Base-by-base conservation (phyloP, 2,888 invertebrate species). In the Ferrisia virgata region DNA sequence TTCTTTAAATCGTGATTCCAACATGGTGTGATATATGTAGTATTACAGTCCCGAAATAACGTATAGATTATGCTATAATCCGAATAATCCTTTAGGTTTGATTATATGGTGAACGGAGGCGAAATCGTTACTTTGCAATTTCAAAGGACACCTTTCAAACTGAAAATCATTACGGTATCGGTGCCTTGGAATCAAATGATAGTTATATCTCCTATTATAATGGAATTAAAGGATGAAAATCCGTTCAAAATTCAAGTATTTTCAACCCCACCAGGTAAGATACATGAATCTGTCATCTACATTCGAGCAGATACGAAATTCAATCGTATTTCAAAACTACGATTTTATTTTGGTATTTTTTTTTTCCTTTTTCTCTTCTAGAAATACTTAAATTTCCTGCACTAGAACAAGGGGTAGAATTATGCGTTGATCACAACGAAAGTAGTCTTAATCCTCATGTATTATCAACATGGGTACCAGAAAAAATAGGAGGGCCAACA, bases 181-280 rank as follows among this genome's bases (percentile, higher is more conserved):
- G 96, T 97, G 85, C 98, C 98, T 25, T 98, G 98, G 96, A 99
- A 99, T 90, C 96, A 96, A 89, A 98, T 99, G 87, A 96, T 99
- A 80, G 96, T 96, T 58, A 90, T 97, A 86, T 94, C 96, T 8
- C 95, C 96, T 13, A 94, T 96, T 58, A 93, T 95, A 88, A 95
- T 96, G 95, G 94, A 94, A 88, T 91, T 95, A 76, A 94, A 92
- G 88, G 94, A 94, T 87, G 87, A 87, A 36, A 79, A 58, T 25
- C 39, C 72, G 11, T 83, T 83, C 47, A 83, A 83, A 69, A 40
- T 18, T 76, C 83, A 76, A 40, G 25, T 28, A 3, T 4, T 83
- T 1, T 25, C 83, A 9, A 47, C 72, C 15, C 83, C 83, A 0
- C 76, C 76, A 13, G 83, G 83, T 83, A 83, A 76, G 40, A 36